Conservation (phyloP, 1,140 invertebrate species). For the Drosophila arizonae region DNA sequence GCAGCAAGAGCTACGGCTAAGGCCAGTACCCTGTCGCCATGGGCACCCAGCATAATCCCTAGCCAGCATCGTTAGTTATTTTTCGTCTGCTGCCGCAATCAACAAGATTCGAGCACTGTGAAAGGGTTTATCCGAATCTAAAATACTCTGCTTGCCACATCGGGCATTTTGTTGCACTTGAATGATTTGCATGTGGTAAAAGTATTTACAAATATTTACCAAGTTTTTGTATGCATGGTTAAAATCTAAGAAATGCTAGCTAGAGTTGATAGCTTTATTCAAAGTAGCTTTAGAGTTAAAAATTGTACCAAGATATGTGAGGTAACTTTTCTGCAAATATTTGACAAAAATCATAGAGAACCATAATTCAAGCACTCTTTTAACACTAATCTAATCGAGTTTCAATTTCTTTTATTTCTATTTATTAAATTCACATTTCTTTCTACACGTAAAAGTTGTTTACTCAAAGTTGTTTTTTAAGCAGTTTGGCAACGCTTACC, state of each 20-base stretch:
- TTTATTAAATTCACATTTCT: no score
- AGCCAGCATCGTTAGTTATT: constrained; percentile 14
- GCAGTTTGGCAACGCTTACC: no score
- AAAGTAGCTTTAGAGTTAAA: no score
- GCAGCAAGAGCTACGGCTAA: constrained; percentile 9
- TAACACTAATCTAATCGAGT: no score
- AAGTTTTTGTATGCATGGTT: background rate
- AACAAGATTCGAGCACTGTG: background rate
- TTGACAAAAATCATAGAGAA: no score
- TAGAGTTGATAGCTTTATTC: background rate
- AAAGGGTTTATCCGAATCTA: background rate
- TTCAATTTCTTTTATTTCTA: no score
- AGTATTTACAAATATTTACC: background rate
- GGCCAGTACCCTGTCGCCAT: constrained; percentile 34
- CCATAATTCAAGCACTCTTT: no score
- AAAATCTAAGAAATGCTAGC: background rate
- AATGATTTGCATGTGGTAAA: constrained; percentile 34
- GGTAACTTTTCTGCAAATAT: no score
- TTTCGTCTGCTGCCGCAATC: constrained; percentile 3
- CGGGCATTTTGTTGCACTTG: constrained; percentile 24
- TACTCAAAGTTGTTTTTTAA: no score
- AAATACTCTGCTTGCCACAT: constrained; percentile 35
- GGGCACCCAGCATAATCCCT: constrained; percentile 24
- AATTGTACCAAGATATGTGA: no score
- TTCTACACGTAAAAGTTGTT: no score